These are phyloP conservation scores for Eulemur macaco DNA, from an alignment of 2,113 vertebrate genomes.

Conservation along the genomic window DNA sequence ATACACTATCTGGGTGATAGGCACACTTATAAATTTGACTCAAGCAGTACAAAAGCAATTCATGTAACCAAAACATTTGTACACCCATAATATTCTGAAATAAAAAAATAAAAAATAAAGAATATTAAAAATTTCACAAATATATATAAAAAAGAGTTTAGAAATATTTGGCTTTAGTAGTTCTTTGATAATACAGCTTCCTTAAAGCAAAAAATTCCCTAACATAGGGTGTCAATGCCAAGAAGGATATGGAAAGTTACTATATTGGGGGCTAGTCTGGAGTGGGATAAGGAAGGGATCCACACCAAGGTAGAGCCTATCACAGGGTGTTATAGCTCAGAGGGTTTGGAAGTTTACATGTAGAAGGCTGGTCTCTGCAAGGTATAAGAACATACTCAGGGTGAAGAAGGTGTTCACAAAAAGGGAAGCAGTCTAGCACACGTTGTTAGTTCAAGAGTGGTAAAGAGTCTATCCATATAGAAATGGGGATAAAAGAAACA, in stretches of 20 bases:
- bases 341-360: background rate
- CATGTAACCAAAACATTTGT: too few relatives aligned
- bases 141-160: background rate
- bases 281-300: background rate
- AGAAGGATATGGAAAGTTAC: background rate
- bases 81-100: too few relatives aligned
- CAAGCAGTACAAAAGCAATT: too few relatives aligned
- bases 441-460: background rate
- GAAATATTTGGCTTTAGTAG: background rate
- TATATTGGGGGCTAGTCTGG: background rate
- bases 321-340: background rate
- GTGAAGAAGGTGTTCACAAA: background rate
- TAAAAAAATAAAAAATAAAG: too few relatives aligned
- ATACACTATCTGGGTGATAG: too few relatives aligned
- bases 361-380: background rate
- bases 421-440: accelerated
- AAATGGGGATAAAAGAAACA: background rate
- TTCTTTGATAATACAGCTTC: background rate
- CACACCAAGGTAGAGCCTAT: background rate
- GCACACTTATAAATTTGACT: too few relatives aligned
- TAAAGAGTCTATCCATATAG: background rate
- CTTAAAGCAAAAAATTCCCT: background rate
- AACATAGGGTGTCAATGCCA: background rate
- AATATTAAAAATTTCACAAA: too few relatives aligned
- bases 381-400: background rate